Evolutionary conservation across 2,113 vertebrate species (phyloP), one percentile per base, ranked within the genome.

Genomic region (Eolophus roseicapilla): DNA sequence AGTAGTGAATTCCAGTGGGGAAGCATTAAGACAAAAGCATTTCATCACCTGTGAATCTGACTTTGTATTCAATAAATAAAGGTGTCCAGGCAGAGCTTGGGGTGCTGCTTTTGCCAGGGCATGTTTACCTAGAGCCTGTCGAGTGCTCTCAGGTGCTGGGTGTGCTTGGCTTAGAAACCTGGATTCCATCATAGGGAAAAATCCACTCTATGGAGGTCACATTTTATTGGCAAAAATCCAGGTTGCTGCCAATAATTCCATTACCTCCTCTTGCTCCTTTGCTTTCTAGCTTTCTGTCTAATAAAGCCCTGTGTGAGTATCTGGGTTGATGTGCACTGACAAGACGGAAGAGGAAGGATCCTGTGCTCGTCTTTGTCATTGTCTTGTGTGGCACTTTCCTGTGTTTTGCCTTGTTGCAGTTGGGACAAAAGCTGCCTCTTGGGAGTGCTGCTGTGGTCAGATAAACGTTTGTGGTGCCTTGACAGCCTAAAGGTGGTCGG

Each of bases 21-120:
- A 90, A 64, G 82, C 82, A 86, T 89, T 78, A 88, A 75, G 92
- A 89, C 59, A 97, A 92, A 88, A 91, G 37, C 50, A 31, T 93
- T 96, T 95, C 86, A 57, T 90, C 71, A 82, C 70, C 87, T 78
- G 90, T 67, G 82, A 92, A 35, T 44, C 74, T 74, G 74, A 59
- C 71, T 70, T 65, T 87, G 57, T 88, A 62, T 84, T 82, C 33
- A 33, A 33, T 55, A 31, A 55, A 10, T 47, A 9, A 7, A 28
- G 59, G 60, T 75, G 39, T 62, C 37, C 33, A 33, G 50, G 18
- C 82, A 57, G 28, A 47, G 41, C 60, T 21, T n/a, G 39, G n/a
- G 28, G 43, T 4, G 35, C 24, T 24, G 35, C 29, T 39, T 55
- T 47, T 75, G 23, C 52, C 13, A 11, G 1, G 7, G 49, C 27